Evolutionary conservation across 2,797 vertebrate genomes (phyloP).

Genomic region (Otus scops): DNA sequence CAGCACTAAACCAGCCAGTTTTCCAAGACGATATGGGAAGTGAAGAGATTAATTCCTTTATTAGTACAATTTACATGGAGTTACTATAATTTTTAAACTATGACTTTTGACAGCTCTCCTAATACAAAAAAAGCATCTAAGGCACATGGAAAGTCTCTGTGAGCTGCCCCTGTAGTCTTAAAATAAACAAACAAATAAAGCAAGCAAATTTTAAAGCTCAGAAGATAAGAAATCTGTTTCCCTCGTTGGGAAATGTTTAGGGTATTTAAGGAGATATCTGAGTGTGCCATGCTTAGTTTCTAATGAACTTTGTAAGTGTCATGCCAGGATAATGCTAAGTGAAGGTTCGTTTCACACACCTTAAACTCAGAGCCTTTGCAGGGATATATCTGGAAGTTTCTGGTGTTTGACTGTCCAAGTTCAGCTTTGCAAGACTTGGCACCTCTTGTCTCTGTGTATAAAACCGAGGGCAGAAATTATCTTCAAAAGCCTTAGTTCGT

Average conservation of each 20-base stretch:
- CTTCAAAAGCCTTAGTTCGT: not conserved
- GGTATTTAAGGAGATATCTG: not conserved
- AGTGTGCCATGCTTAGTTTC: not conserved
- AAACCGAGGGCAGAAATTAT: not conserved
- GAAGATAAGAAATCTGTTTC: not conserved
- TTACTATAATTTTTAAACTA: not conserved
- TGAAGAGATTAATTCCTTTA: conserved; percentile 10
- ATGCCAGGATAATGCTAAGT: not conserved
- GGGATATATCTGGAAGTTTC: not conserved
- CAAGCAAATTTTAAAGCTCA: not conserved
- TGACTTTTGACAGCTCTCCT: conserved; percentile 4
- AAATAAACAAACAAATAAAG: not conserved
- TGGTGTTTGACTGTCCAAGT: not conserved
- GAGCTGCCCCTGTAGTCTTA: not conserved
- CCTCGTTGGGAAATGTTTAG: not conserved
- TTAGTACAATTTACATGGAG: not conserved
- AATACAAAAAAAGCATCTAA: not conserved
- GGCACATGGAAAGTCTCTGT: not conserved
- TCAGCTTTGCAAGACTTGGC: not conserved
- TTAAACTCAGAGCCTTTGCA: not conserved
- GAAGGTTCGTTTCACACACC: not conserved
- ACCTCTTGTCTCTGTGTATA: not conserved
- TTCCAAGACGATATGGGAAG: not conserved
- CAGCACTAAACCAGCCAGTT: not conserved
- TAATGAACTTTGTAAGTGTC: not conserved